Percentiles rank a stretch among this genome's conserved stretches.
Evolutionary conservation across 2,888 invertebrate species (phyloP).

Genomic region (Pseudococcus viburni): DNA sequence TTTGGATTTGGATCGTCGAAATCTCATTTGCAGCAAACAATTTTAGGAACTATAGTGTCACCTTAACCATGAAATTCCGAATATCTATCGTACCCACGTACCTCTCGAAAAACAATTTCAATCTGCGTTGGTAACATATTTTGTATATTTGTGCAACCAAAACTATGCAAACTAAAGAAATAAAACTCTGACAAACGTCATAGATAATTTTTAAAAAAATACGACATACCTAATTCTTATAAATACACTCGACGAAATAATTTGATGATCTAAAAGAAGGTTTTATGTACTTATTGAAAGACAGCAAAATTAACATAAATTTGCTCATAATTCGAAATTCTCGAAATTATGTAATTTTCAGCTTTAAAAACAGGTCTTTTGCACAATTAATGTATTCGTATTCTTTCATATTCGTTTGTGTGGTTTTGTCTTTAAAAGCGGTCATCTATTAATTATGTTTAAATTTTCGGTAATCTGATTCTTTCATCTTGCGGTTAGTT

Average conservation of each 20-base stretch:
- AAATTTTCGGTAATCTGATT: not conserved
- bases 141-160: not conserved
- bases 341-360: not conserved
- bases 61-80: too few species aligned
- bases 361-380: not conserved
- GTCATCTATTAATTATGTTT: not conserved
- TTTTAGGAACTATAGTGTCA: too few species aligned
- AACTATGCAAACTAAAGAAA: not conserved
- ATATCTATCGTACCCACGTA: not conserved
- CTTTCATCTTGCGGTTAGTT: not conserved
- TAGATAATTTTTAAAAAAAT: too few species aligned
- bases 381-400: too few species aligned
- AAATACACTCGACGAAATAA: not conserved
- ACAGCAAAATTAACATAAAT: not conserved
- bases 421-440: not conserved
- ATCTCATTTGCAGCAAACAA: too few species aligned
- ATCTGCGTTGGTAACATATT: not conserved
- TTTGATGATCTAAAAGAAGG: not conserved
- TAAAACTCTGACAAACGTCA: too few species aligned
- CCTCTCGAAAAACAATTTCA: not conserved
- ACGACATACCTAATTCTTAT: not conserved
- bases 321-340: not conserved
- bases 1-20: too few species aligned
- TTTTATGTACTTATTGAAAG: not conserved
- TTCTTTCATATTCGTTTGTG: not conserved